Conservation (phyloP, 2,797 vertebrate genomes). For the Hyperoplus lanceolatus region DNA sequence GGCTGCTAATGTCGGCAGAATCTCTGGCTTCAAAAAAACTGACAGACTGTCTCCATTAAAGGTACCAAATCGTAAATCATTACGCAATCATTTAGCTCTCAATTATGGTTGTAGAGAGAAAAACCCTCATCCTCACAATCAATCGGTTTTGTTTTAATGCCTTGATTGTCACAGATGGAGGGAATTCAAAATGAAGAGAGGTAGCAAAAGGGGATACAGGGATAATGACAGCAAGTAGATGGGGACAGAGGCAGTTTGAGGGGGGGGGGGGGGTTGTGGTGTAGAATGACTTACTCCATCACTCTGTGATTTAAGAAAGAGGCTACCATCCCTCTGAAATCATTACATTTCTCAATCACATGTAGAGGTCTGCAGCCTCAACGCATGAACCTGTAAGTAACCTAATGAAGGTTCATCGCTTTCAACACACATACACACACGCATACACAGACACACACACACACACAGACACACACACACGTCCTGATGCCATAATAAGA, state of each 20-base stretch:
- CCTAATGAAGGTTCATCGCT: slow-evolving; percentile 58
- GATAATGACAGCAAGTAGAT: slow-evolving; percentile 33
- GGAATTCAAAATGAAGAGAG: slow-evolving; percentile 22
- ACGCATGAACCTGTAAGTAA: slow-evolving; percentile 53
- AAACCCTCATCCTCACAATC: slow-evolving; percentile 8
- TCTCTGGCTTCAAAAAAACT: slow-evolving; percentile 47
- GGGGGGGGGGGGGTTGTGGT: not conserved
- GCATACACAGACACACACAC: slow-evolving; percentile 20
- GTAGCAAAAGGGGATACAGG: slow-evolving; percentile 23
- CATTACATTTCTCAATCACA: slow-evolving; percentile 56
- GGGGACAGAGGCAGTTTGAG: slow-evolving; percentile 14
- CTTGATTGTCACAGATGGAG: slow-evolving; percentile 19
- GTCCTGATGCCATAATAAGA: slow-evolving; percentile 49
- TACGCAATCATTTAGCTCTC: slow-evolving; percentile 62
- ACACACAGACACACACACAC: slow-evolving; percentile 34
- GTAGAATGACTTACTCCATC: slow-evolving; percentile 57
- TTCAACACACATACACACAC: slow-evolving; percentile 29
- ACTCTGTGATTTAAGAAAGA: slow-evolving; percentile 52
- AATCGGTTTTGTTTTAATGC: slow-evolving; percentile 13
- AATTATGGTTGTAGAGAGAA: slow-evolving; percentile 29
- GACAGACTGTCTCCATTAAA: slow-evolving; percentile 34
- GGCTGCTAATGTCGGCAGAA: slow-evolving; percentile 26
- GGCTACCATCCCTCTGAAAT: slow-evolving; percentile 43
- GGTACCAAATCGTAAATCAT: slow-evolving; percentile 29
- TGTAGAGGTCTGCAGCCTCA: slow-evolving; percentile 38